These are phyloP conservation scores for Leptinotarsa tumamoca DNA, from an alignment of 2,888 invertebrate species.

Conservation along the genomic window DNA sequence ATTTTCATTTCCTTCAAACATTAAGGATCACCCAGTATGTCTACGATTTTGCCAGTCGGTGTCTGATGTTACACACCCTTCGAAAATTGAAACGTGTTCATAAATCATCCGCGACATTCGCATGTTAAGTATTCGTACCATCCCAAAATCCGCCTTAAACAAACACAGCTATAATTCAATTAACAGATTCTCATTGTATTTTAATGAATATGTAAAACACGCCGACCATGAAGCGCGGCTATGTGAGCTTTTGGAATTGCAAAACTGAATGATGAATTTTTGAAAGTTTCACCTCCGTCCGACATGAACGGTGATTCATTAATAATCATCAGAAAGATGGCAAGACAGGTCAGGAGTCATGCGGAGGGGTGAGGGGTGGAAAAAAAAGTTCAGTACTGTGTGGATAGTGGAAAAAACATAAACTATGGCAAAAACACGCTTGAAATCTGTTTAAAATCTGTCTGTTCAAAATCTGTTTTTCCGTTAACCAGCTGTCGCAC, in stretches of 20 bases:
- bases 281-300: neutral
- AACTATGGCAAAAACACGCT: no score
- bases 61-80: no score
- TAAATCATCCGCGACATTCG: neutral
- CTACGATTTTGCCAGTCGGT: no score
- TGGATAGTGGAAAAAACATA: no score
- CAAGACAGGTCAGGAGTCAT: neutral
- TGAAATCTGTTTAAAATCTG: no score
- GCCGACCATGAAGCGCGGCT: neutral
- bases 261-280: neutral
- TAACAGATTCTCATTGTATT: conserved; percentile 7
- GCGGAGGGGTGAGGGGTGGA: neutral
- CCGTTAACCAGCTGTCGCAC: no score
- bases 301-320: neutral
- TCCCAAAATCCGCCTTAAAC: neutral
- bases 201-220: conserved; percentile 10
- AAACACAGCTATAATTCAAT: conserved; percentile 14
- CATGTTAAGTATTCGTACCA: conserved; percentile 7
- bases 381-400: no score
- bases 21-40: no score
- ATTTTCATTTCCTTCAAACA: no score
- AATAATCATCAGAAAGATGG: neutral
- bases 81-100: no score
- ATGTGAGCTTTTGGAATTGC: conserved; percentile 1
- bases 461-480: no score